A percentile compares a stretch with the other conserved stretches of the same genome.
Evolutionary conservation across 1,140 invertebrate species (phyloP).

Genomic region (Conus ventricosus): DNA sequence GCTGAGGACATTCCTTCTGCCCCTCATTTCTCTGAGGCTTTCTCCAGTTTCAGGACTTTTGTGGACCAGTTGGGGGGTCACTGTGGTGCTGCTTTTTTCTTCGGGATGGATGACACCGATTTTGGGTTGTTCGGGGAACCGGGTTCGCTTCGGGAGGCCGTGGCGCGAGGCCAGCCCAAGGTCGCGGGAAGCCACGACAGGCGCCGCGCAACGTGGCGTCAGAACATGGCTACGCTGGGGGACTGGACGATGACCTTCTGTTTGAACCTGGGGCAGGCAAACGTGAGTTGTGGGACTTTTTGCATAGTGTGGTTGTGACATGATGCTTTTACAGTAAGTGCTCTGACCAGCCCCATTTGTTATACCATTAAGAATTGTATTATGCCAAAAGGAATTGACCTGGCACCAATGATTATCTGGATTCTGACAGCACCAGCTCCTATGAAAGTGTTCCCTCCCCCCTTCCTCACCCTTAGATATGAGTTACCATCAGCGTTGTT

Average conservation of each 20-base stretch:
- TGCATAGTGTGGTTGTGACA: no score
- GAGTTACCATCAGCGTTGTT: no score
- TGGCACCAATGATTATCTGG: no score
- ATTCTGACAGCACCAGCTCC: no score
- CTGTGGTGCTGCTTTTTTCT: background rate
- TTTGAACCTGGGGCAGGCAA: conserved; percentile 48
- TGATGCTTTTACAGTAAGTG: no score
- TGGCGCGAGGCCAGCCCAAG: background rate
- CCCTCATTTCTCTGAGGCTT: conserved; percentile 36
- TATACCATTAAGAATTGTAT: no score
- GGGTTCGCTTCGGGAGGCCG: conserved; percentile 12
- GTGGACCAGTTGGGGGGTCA: background rate
- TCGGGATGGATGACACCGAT: background rate
- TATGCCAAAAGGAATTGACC: no score
- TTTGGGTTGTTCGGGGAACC: background rate
- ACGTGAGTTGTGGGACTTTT: background rate
- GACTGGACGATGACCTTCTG: conserved; percentile 59
- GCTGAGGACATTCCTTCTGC: background rate
- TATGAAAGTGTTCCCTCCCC: no score
- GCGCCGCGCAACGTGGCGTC: conserved; percentile 51
- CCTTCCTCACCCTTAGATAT: no score
- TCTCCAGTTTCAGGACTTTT: conserved; percentile 24
- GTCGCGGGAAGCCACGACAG: background rate
- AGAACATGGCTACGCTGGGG: conserved; percentile 54
- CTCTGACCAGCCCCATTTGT: no score